Evolutionary conservation across 2,888 invertebrate species (phyloP), one percentile per base, ranked within the genome.

Genomic region (Lithophane ornitopus): DNA sequence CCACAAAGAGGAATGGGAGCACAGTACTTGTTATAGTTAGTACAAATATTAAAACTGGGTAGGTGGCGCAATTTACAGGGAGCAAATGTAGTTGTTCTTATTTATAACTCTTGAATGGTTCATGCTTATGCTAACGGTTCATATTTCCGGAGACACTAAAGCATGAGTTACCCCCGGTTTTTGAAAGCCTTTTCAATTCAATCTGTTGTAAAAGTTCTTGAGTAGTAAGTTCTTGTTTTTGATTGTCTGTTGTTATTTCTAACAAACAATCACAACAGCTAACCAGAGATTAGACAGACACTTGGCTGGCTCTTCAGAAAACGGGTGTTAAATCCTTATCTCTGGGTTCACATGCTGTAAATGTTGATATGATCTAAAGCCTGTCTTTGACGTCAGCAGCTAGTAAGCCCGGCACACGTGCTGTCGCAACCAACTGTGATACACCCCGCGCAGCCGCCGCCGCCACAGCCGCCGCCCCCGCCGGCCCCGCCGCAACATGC

Each of bases 391-490:
- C 72, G 79, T 78, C 83, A 89, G 91, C 93, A 96, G 93, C 88
- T 96, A 91, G 95, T 96, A 90, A 95, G 92, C 81, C 95, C 96
- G 41, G 94, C 95, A 26, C 96, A 96, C 83, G 95, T 96, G 76
- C 88, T 96, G 66, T 94, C 96, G 52, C 96, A 96, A 85, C 96
- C 96, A 39, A 95, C 96, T 78, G 96, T 95, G 88, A 96, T 96
- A 80, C 96, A 96, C 79, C 96, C 96, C 63, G 95, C 95, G 63
- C 96, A 96, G 84, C 96, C 92, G 82, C 96, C 96, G 71, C 96
- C 96, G 81, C 96, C 96, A 70, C 96, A 96, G 90, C 96, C 96
- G 1, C 96, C 96, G 81, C 96, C 96, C 80, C 92, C 91, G 59
- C 90, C 92, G 22, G 89, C 81, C 41, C 89, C 88, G 22, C 85